These are phyloP conservation scores for Otolemur garnettii DNA, from an alignment of 2,113 vertebrate species.

Conservation along the genomic window DNA sequence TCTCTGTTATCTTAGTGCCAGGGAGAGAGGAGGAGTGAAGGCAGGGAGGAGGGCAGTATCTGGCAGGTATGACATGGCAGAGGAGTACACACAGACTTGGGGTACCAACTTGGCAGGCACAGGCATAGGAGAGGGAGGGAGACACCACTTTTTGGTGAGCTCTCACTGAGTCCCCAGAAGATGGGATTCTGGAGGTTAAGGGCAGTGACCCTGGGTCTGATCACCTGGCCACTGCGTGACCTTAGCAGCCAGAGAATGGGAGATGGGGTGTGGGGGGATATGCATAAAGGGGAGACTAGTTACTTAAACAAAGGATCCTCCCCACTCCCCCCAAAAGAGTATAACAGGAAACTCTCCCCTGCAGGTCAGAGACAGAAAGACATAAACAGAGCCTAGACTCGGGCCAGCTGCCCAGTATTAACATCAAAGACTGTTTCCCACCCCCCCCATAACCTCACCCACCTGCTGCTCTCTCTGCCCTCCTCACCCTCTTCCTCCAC, in stretches of 20 bases:
- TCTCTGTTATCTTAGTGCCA: slow-evolving; percentile 49
- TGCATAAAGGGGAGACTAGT: not conserved
- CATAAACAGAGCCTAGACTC: slow-evolving; percentile 81
- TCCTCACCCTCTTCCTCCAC: not conserved
- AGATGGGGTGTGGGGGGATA: not conserved
- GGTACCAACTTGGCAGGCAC: not conserved
- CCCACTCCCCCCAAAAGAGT: slow-evolving; percentile 59
- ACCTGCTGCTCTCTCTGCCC: slow-evolving; percentile 70
- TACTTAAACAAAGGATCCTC: slow-evolving; percentile 78
- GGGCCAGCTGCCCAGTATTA: slow-evolving; percentile 77
- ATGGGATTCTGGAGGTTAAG: not conserved
- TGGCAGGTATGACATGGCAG: slow-evolving; percentile 71
- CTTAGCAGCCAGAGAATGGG: slow-evolving; percentile 14
- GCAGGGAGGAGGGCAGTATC: slow-evolving; percentile 65
- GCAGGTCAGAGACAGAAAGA: slow-evolving; percentile 77
- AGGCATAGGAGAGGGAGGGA: not conserved
- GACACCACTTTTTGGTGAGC: not conserved
- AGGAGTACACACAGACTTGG: slow-evolving; percentile 13
- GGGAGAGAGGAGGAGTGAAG: slow-evolving; percentile 56
- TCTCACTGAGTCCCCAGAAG: not conserved
- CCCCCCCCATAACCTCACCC: slow-evolving; percentile 39
- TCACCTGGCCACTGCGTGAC: not conserved
- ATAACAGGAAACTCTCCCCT: slow-evolving; percentile 80
- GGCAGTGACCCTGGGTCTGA: not conserved
- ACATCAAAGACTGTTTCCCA: slow-evolving; percentile 78